Evolutionary conservation across 2,113 vertebrate genomes (phyloP).

Genomic region (Lanius collurio): DNA sequence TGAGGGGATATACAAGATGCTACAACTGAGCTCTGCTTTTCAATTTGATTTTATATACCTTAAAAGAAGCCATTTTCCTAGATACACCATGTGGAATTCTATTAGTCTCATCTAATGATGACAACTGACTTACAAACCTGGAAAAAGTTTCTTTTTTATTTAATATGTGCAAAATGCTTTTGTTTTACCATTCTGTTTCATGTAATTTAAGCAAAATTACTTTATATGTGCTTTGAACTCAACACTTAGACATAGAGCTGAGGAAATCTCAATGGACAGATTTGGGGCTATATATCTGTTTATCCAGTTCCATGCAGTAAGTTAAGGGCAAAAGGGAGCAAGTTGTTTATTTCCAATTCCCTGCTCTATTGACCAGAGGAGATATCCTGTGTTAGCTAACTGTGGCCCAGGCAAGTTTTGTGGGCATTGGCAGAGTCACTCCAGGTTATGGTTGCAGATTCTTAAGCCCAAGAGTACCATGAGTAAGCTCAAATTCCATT

Average conservation of each 20-base stretch:
- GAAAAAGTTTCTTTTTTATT: not conserved
- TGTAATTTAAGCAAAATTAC: not conserved
- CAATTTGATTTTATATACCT: not conserved
- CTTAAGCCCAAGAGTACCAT: fast-evolving
- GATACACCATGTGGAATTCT: not conserved
- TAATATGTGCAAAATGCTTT: not conserved
- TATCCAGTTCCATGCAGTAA: not conserved
- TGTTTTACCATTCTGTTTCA: not conserved
- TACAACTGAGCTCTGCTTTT: not conserved
- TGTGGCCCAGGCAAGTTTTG: not conserved
- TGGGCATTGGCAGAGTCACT: not conserved
- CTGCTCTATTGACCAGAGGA: not conserved
- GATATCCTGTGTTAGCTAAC: not conserved
- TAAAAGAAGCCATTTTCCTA: not conserved
- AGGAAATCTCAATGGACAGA: not conserved
- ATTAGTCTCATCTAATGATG: not conserved
- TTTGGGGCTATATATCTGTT: not conserved
- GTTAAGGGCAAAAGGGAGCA: not conserved
- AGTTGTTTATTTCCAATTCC: not conserved
- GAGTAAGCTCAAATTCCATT: not conserved
- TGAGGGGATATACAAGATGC: not conserved
- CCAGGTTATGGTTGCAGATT: not conserved
- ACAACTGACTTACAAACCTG: not conserved
- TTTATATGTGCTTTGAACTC: not conserved
- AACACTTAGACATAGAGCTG: not conserved